Percentiles rank a stretch among this genome's conserved stretches.
phyloP scores from a whole-genome alignment of 2,797 vertebrate species.

The Diplodus puntazzo region DNA sequence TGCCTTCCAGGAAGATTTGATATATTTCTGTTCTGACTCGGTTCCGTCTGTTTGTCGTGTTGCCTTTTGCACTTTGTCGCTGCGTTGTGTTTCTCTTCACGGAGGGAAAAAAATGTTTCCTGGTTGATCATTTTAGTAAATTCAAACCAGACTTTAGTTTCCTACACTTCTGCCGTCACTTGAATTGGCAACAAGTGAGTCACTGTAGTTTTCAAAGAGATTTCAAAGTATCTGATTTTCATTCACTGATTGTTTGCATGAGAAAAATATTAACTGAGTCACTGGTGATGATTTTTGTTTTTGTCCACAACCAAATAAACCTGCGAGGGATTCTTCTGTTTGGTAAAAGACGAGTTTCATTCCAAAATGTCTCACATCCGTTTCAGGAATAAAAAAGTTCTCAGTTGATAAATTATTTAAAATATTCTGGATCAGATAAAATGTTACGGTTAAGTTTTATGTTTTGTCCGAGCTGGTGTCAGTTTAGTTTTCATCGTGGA shows the following conservation, averaged over 20 bases:
- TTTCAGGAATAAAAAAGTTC: not conserved
- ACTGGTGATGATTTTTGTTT: conserved; percentile 4
- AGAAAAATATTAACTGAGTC: conserved; percentile 2
- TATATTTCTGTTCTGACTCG: not conserved
- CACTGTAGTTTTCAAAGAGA: conserved; percentile 8
- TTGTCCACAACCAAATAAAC: conserved; percentile 2
- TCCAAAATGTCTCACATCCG: not conserved
- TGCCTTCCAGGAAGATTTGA: conserved; percentile 63
- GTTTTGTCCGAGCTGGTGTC: not conserved
- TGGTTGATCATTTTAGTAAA: not conserved
- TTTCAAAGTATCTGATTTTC: conserved; percentile 8
- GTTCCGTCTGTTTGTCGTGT: not conserved
- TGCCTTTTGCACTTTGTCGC: conserved; percentile 61
- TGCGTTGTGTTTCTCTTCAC: conserved; percentile 1
- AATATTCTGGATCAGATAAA: not conserved
- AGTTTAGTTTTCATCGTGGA: not conserved
- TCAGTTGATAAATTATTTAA: not conserved
- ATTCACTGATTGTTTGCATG: conserved; percentile 28
- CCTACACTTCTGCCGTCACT: conserved; percentile 8
- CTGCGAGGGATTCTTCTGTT: not conserved
- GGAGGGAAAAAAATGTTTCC: not conserved
- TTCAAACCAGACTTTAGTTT: not conserved
- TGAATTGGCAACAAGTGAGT: not conserved
- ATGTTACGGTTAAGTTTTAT: not conserved
- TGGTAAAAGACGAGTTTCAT: not conserved